These are phyloP conservation scores for Columbina picui DNA, from an alignment of 2,113 vertebrate genomes.

Conservation along the genomic window DNA sequence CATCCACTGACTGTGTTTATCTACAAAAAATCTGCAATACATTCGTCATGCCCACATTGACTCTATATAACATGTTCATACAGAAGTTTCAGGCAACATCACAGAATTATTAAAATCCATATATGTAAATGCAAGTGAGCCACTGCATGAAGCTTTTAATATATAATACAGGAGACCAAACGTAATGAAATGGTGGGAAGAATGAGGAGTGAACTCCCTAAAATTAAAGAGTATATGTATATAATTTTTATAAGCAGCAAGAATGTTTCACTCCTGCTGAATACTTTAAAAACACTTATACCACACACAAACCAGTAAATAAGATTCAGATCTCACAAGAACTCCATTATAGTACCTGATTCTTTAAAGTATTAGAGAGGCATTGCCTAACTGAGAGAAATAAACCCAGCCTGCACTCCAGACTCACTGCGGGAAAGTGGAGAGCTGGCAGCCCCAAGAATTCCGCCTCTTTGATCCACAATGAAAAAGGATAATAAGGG, in stretches of 20 bases:
- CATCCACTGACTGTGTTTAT: constrained; percentile 36
- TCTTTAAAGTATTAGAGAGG: neutral
- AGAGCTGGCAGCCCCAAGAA: constrained; percentile 9
- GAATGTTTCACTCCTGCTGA: constrained; percentile 17
- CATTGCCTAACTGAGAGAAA: neutral
- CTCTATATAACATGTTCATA: constrained; percentile 50
- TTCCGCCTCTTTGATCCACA: constrained; percentile 52
- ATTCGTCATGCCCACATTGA: constrained; percentile 24
- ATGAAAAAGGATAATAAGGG: constrained; percentile 32
- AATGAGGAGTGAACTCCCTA: constrained; percentile 39
- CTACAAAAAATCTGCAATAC: constrained; percentile 32
- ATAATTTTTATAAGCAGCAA: neutral
- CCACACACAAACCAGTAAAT: neutral
- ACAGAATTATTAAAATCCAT: constrained; percentile 27
- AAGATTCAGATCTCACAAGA: constrained; percentile 7
- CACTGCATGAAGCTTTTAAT: constrained; percentile 31
- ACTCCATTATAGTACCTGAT: neutral
- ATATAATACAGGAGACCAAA: neutral
- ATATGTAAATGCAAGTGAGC: constrained; percentile 54
- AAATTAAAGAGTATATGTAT: neutral
- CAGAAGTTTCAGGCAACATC: constrained; percentile 49
- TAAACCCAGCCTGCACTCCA: neutral
- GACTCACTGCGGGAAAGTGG: neutral
- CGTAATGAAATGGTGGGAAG: constrained; percentile 51
- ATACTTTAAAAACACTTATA: neutral